Evolutionary conservation across 2,113 vertebrate species (phyloP).

Genomic region (Gobio gobio): DNA sequence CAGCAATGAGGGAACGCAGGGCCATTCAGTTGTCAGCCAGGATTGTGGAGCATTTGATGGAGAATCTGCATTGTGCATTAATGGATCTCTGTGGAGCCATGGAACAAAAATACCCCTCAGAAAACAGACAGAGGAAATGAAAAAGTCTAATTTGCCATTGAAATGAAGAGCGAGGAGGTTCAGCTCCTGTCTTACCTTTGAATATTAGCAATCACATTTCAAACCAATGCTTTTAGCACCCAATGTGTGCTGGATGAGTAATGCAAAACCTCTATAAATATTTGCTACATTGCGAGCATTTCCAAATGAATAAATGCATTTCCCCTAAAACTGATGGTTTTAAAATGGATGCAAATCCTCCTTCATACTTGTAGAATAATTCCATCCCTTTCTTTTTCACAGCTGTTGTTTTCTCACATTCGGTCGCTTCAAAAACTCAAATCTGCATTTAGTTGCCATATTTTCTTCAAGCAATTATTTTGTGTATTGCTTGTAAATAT

Average conservation of each 20-base stretch:
- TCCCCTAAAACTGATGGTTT: constrained; percentile 26
- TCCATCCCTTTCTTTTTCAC: constrained; percentile 12
- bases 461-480: not conserved
- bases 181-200: constrained; percentile 23
- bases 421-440: not conserved
- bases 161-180: constrained; percentile 36
- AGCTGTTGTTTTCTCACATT: constrained; percentile 37
- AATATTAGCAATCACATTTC: constrained; percentile 49
- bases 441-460: not conserved
- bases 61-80: constrained; percentile 49
- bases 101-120: constrained; percentile 50
- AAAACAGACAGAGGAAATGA: constrained; percentile 28
- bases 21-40: constrained; percentile 41
- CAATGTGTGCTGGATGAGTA: constrained; percentile 40
- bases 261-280: constrained; percentile 46
- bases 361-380: constrained; percentile 12
- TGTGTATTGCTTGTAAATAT: not conserved
- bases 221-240: constrained; percentile 46
- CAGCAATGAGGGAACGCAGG: constrained; percentile 27
- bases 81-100: constrained; percentile 49
- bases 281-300: constrained; percentile 32
- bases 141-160: constrained; percentile 49
- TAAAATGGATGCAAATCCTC: constrained; percentile 34
- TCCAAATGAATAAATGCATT: constrained; percentile 50
- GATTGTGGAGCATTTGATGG: constrained; percentile 44